A percentile compares a stretch with the other conserved stretches of the same genome.
These are phyloP conservation scores for Acanthochromis polyacanthus DNA, from an alignment of 2,113 vertebrate genomes.

Conservation along the genomic window DNA sequence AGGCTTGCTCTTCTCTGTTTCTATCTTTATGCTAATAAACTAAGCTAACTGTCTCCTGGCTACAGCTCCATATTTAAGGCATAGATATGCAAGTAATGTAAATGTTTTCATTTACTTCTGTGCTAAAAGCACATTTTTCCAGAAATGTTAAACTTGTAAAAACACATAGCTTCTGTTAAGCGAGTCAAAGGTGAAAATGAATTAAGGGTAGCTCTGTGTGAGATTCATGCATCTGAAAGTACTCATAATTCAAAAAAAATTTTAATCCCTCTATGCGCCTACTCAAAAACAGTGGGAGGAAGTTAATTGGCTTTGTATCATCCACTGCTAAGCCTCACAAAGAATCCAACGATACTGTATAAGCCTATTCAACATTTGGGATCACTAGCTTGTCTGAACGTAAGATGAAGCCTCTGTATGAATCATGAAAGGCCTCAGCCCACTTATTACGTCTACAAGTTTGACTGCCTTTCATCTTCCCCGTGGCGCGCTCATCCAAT, in stretches of 20 bases:
- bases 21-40: neutral
- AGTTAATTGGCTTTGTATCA: constrained; percentile 59
- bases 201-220: neutral
- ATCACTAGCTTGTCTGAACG: constrained; percentile 63
- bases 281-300: constrained; percentile 29
- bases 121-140: neutral
- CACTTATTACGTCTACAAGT: constrained; percentile 73
- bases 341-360: constrained; percentile 47
- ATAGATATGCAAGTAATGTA: neutral
- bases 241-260: too few species aligned
- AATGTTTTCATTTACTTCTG: neutral
- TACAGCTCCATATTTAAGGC: neutral
- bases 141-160: neutral
- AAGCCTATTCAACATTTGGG: constrained; percentile 54
- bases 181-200: neutral
- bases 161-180: too few species aligned
- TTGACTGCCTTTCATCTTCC: constrained; percentile 74
- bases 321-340: constrained; percentile 51
- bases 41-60: neutral
- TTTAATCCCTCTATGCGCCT: neutral
- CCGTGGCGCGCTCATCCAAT: constrained; percentile 56
- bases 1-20: neutral
- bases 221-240: neutral
- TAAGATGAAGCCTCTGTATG: constrained; percentile 58
- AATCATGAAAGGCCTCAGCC: constrained; percentile 68